Evolutionary conservation across 2,797 vertebrate species (phyloP).

Genomic region (Scleropages formosus): DNA sequence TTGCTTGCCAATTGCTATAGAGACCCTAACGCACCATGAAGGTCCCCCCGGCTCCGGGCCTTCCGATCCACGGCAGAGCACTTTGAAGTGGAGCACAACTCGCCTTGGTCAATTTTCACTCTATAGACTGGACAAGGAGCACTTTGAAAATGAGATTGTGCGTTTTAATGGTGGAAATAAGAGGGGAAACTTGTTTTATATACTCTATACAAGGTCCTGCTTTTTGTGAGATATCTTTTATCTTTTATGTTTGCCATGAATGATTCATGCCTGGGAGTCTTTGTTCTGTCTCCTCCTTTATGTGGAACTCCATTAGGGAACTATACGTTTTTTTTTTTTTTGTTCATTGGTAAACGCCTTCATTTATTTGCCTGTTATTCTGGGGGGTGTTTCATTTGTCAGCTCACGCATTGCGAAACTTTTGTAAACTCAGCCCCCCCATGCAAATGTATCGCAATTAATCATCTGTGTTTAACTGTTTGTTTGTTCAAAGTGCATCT

Average conservation of each 20-base stretch:
- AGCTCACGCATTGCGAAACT: constrained; percentile 60
- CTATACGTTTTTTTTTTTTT: constrained; percentile 73
- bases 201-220: constrained; percentile 84
- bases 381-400: constrained; percentile 68
- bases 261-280: constrained; percentile 85
- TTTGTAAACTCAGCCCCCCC: constrained; percentile 19
- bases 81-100: constrained; percentile 91
- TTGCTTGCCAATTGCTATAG: constrained; percentile 84
- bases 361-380: constrained; percentile 70
- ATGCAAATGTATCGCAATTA: constrained; percentile 22
- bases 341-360: constrained; percentile 75
- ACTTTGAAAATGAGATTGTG: constrained; percentile 78
- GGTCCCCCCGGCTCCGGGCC: constrained; percentile 82
- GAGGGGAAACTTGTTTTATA: constrained; percentile 85
- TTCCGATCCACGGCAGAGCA: constrained; percentile 81
- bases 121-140: constrained; percentile 81
- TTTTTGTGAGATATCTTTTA: constrained; percentile 90
- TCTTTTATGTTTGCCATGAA: constrained; percentile 94
- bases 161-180: constrained; percentile 85
- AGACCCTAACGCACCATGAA: constrained; percentile 93
- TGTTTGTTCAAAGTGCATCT: constrained; percentile 34
- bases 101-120: constrained; percentile 86
- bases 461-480: constrained; percentile 26
- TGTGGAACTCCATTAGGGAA: constrained; percentile 81
- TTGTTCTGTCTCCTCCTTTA: constrained; percentile 81